Percentiles rank a stretch among this genome's conserved stretches.
Evolutionary conservation across 2,113 vertebrate species (phyloP).

Genomic region (Oncorhynchus kisutch): DNA sequence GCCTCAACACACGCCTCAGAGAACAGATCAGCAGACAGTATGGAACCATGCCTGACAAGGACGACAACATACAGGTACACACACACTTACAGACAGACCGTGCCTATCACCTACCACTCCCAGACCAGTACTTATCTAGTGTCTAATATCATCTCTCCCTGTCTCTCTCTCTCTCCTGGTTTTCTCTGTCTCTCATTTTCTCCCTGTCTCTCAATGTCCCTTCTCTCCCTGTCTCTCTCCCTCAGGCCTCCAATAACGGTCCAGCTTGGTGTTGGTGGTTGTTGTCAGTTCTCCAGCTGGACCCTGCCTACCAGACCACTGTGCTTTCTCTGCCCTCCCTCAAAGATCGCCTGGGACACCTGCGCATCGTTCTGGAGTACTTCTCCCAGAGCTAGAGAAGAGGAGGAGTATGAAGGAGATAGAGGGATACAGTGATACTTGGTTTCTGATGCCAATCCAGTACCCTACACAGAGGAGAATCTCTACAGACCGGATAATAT

Average conservation of each 20-base stretch:
- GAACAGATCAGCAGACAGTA: conserved; percentile 78
- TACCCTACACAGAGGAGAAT: neutral
- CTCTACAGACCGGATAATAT: neutral
- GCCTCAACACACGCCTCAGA: conserved; percentile 69
- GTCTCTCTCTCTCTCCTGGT: no score
- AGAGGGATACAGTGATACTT: neutral
- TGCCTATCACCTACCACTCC: neutral
- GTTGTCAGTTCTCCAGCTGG: conserved; percentile 61
- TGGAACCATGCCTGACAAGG: conserved; percentile 78
- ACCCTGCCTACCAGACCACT: conserved; percentile 55
- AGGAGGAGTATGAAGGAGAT: neutral
- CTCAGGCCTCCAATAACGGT: conserved; percentile 58
- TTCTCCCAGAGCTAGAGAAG: conserved; percentile 51
- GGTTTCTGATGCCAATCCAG: no score
- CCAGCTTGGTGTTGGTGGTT: conserved; percentile 68
- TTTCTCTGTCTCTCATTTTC: neutral
- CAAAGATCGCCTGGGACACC: conserved; percentile 61
- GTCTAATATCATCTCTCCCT: neutral
- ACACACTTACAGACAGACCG: neutral
- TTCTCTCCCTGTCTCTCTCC: conserved; percentile 3
- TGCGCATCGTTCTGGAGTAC: conserved; percentile 55
- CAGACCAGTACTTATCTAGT: no score
- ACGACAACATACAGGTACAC: conserved; percentile 84
- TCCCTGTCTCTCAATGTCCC: no score
- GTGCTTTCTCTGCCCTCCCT: conserved; percentile 65